Evolutionary conservation across 2,888 invertebrate species (phyloP), one percentile per base, ranked within the genome.

Genomic region (Lampropteryx suffumata): DNA sequence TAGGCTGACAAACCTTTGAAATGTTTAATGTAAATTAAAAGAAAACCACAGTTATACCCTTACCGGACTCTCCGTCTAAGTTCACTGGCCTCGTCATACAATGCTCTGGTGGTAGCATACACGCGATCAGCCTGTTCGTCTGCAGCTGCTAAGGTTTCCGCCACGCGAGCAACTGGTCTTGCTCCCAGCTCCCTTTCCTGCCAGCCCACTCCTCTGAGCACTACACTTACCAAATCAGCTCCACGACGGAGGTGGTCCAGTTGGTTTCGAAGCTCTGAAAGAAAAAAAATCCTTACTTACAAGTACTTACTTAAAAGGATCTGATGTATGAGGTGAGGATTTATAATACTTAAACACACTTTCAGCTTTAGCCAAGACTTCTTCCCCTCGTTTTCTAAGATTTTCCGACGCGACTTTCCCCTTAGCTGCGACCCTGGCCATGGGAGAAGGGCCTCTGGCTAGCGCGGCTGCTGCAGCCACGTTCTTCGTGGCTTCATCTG

Each of bases 341-440:
- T n/a, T n/a, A n/a, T n/a, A n/a, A n/a, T n/a, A n/a, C n/a, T n/a
- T 17, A 5, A 0, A 28, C 53, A 41, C 28, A 88, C 88, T 86
- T 57, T 83, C 81, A 60, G 84, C 81, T 41, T 71, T 81, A 0
- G 70, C 69, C 43, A 88, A 57, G 4, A 86, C 73, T 0, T 66
- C 81, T 53, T 92, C 79, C 17, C 93, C 91, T 62, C 93, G 71
- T 10, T 79, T 80, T 64, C 91, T 89, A 12, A 94, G 74, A 1
- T 88, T 75, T 34, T 91, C 90, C 0, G 94, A 94, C 10, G 90
- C 85, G 0, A 84, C 79, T 30, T 90, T 76, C 0, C 92, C 92
- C n/a, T 87, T 76, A 13, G 84, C 81, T 0, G 92, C 88, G 30
- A 91, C 82, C 44, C 88, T 82, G 7, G 91, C 76, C 65, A 94